These are phyloP conservation scores for Lottia gigantea DNA, from an alignment of 2,888 invertebrate genomes.

Conservation along the genomic window DNA sequence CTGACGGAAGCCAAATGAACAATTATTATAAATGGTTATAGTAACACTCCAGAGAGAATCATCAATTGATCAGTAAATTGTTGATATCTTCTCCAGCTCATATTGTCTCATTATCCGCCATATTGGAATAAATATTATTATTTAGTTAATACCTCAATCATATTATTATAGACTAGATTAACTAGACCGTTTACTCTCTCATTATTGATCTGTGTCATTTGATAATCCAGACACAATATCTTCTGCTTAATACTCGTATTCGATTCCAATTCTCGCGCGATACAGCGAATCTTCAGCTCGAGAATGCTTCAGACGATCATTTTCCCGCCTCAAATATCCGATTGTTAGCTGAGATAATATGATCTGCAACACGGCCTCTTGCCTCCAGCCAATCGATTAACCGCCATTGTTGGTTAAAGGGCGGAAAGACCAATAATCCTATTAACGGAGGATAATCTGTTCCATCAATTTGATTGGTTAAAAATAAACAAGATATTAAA, in stretches of 20 bases:
- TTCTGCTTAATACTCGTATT: background rate
- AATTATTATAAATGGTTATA: too few species aligned
- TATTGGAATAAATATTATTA: constrained; percentile 3
- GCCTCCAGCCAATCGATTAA: constrained; percentile 4
- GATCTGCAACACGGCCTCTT: background rate
- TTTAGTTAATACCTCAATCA: constrained; percentile 7
- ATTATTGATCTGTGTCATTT: background rate
- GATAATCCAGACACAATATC: background rate
- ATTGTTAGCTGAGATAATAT: background rate
- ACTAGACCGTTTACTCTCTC: background rate
- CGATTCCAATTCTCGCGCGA: background rate
- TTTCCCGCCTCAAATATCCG: constrained; percentile 10
- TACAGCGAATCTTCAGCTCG: background rate
- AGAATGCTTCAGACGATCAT: background rate
- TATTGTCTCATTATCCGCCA: constrained; percentile 2
- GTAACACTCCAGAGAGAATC: too few species aligned
- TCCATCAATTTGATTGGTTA: background rate
- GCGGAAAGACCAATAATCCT: constrained; percentile 8
- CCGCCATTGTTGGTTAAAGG: background rate
- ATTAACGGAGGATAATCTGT: constrained; percentile 1
- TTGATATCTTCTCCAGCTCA: background rate
- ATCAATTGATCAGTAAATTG: too few species aligned
- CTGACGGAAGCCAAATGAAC: too few species aligned
- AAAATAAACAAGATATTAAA: constrained; percentile 7
- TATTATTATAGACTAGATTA: constrained; percentile 5